Percentiles rank a stretch among this genome's conserved stretches.
phyloP scores from a whole-genome alignment of 1,140 invertebrate species.

The Cydia strobilella region DNA sequence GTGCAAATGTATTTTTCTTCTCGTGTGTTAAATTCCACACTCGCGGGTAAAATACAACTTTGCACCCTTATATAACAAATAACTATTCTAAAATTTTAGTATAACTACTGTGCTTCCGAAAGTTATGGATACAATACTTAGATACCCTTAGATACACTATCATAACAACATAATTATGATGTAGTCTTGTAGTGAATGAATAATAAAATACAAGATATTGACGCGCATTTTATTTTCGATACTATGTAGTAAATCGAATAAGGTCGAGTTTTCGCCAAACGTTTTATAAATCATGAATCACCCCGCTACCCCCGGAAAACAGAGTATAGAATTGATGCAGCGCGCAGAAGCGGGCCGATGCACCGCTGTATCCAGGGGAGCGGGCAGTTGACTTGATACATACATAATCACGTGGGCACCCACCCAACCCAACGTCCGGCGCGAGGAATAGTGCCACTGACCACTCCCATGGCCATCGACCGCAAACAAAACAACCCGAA shows the following conservation, averaged over 20 bases:
- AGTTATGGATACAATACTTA: too few species aligned
- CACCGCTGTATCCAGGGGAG: conserved; percentile 4
- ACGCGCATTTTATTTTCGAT: neutral
- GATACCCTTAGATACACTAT: too few species aligned
- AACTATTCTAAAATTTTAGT: too few species aligned
- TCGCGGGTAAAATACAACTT: too few species aligned
- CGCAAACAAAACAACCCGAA: conserved; percentile 45
- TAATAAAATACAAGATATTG: neutral
- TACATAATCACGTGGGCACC: conserved; percentile 57
- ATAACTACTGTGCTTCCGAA: too few species aligned
- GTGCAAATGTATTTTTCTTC: too few species aligned
- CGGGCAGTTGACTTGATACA: conserved; percentile 38
- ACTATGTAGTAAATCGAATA: neutral
- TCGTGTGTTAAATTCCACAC: too few species aligned
- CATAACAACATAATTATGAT: neutral
- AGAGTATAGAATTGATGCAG: neutral
- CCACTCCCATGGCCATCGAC: conserved; percentile 53
- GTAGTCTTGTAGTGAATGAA: conserved; percentile 10
- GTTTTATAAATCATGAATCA: conserved; percentile 9
- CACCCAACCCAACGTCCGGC: conserved; percentile 36
- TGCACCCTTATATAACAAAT: too few species aligned
- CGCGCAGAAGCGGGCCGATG: conserved; percentile 27
- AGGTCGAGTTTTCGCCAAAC: neutral
- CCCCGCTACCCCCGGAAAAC: neutral
- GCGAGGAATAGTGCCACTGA: conserved; percentile 50